phyloP scores from a whole-genome alignment of 2,113 vertebrate species.

The Montifringilla adamsi region DNA sequence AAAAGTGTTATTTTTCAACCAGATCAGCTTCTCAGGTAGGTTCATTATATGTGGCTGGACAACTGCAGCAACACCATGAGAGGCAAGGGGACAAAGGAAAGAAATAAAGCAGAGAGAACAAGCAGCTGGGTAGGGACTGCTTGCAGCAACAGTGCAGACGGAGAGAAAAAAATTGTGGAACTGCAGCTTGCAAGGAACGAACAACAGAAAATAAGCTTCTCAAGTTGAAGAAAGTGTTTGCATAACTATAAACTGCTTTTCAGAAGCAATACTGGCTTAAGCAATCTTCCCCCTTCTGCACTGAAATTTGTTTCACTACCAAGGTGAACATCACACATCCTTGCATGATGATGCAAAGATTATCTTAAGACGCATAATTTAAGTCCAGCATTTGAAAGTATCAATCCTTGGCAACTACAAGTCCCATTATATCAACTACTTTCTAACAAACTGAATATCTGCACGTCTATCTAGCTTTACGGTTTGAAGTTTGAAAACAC shows the following conservation, averaged over 20 bases:
- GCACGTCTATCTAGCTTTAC: neutral
- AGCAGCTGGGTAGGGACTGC: neutral
- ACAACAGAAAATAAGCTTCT: neutral
- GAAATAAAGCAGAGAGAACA: neutral
- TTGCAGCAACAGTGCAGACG: neutral
- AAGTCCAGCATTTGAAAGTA: neutral
- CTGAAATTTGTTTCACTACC: neutral
- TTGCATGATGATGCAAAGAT: neutral
- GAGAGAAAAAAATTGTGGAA: neutral
- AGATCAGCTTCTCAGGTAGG: neutral
- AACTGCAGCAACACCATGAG: neutral
- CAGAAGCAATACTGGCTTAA: neutral
- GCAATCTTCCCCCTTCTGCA: neutral
- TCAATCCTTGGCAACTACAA: neutral
- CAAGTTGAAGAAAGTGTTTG: neutral
- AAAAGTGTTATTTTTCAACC: slow-evolving; percentile 12
- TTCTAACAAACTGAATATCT: neutral
- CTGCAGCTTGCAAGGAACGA: neutral
- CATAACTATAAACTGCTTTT: slow-evolving; percentile 7
- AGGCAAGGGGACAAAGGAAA: neutral
- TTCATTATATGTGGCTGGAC: neutral
- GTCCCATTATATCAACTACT: neutral
- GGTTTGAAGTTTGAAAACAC: neutral
- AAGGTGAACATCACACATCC: neutral
- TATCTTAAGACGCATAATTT: neutral